These are phyloP conservation scores for Notarius quadriscutis DNA, from an alignment of 2,113 vertebrate species.

Conservation along the genomic window DNA sequence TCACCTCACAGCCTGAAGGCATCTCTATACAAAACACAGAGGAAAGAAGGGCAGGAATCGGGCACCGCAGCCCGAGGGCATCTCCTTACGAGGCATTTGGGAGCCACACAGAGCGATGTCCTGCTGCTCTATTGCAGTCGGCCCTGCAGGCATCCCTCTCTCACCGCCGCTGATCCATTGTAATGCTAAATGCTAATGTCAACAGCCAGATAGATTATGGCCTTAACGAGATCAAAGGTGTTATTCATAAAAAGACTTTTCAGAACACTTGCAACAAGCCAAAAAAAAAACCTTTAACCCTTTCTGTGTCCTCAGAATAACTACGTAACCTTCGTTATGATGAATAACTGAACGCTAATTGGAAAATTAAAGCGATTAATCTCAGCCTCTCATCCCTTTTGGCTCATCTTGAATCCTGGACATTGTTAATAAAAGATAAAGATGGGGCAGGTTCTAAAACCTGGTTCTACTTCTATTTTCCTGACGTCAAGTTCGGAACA, in stretches of 20 bases:
- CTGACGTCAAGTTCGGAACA: neutral
- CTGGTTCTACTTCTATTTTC: neutral
- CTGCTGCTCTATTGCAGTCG: constrained; percentile 46
- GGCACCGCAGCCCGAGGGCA: constrained; percentile 40
- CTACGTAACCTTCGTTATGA: neutral
- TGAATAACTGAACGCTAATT: neutral
- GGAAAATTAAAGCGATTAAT: neutral
- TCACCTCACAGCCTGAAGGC: neutral
- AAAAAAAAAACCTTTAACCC: neutral
- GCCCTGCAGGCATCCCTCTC: constrained; percentile 38
- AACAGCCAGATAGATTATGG: constrained; percentile 37
- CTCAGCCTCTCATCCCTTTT: too few species aligned
- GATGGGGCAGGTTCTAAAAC: too few species aligned
- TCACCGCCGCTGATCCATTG: constrained; percentile 41
- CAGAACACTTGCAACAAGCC: neutral
- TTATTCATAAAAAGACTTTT: constrained; percentile 1
- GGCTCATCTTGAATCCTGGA: neutral
- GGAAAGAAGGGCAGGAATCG: constrained; percentile 25
- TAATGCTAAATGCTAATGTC: constrained; percentile 52
- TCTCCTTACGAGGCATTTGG: constrained; percentile 34
- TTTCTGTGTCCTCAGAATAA: neutral
- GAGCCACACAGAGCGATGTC: constrained; percentile 35
- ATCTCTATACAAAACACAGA: neutral
- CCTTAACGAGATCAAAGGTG: constrained; percentile 36
- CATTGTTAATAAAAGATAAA: too few species aligned